Evolutionary conservation across 1,140 invertebrate genomes (phyloP).

Genomic region (Drosophila equinoxialis): DNA sequence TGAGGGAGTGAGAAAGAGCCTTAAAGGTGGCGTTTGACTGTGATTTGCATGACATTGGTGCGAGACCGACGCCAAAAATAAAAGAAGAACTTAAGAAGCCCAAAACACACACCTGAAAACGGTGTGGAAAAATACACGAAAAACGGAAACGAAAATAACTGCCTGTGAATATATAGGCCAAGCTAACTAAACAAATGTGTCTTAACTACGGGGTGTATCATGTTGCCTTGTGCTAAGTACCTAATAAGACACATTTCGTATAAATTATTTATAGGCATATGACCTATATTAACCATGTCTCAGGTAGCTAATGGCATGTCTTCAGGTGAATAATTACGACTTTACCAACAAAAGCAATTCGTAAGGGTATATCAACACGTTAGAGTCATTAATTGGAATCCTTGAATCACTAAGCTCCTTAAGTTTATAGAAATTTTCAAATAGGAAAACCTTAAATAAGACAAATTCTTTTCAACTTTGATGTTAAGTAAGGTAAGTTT

Average conservation of each 20-base stretch:
- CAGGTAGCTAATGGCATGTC: neutral
- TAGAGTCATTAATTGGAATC: neutral
- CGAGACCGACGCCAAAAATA: conserved; percentile 13
- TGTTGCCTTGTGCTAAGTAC: conserved; percentile 10
- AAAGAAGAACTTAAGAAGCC: conserved; percentile 6
- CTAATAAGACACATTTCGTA: conserved; percentile 2
- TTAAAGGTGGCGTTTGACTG: neutral
- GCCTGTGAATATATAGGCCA: conserved; percentile 46
- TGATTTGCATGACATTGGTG: conserved; percentile 54
- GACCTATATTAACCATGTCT: conserved; percentile 7
- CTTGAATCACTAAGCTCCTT: too few species aligned
- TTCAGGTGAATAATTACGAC: neutral
- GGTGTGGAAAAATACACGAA: neutral
- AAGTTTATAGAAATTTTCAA: too few species aligned
- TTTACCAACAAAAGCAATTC: neutral
- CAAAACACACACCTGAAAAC: neutral
- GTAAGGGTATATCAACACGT: neutral
- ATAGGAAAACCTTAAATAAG: too few species aligned
- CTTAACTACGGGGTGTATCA: conserved; percentile 7
- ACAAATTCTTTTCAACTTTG: too few species aligned
- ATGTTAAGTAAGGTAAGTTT: too few species aligned
- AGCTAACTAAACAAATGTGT: conserved; percentile 19
- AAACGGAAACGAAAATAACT: conserved; percentile 54
- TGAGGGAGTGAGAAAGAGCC: conserved; percentile 15
- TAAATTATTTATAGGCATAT: conserved; percentile 2